Conservation (phyloP, 2,113 vertebrate species). For the Macroglossus sobrinus region DNA sequence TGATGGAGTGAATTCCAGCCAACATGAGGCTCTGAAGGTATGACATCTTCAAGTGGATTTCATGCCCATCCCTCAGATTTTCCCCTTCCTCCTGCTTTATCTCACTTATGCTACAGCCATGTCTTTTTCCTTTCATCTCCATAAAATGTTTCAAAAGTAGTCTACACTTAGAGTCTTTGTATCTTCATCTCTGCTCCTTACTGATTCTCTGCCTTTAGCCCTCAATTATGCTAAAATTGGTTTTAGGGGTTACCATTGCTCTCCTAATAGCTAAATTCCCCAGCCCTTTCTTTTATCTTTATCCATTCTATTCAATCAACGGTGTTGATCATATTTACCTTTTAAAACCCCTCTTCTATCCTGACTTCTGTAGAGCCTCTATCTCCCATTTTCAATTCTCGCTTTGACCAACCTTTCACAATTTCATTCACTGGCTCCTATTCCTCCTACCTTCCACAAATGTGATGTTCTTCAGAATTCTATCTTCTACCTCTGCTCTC, state of each 20-base stretch:
- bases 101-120: background rate
- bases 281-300: background rate
- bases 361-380: background rate
- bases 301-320: background rate
- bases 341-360: background rate
- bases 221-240: background rate
- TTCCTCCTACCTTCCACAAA: background rate
- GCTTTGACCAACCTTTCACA: background rate
- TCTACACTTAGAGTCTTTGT: background rate
- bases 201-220: background rate
- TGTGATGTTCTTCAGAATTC: background rate
- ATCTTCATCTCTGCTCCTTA: background rate
- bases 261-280: background rate
- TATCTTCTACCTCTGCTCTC: background rate
- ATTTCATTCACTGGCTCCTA: background rate
- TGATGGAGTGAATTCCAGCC: background rate
- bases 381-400: background rate
- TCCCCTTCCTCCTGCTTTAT: background rate
- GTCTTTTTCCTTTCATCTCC: background rate
- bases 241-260: background rate
- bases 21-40: background rate
- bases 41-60: background rate
- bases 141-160: background rate
- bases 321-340: background rate
- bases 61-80: background rate